Percentiles rank a stretch among this genome's conserved stretches.
Evolutionary conservation across 1,140 invertebrate genomes (phyloP).

Genomic region (Lysiphlebus fabarum): DNA sequence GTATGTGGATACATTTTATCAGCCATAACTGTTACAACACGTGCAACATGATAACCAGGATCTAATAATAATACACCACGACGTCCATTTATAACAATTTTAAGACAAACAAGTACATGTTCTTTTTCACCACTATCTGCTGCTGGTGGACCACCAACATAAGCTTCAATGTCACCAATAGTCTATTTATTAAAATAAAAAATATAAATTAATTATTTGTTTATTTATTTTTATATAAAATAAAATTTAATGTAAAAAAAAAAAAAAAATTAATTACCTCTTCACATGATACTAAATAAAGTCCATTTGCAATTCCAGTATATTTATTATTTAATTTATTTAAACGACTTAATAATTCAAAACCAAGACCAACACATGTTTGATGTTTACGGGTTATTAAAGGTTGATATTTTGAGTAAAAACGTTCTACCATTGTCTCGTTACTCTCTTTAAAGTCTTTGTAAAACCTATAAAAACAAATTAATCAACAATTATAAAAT

Average conservation of each 20-base stretch:
- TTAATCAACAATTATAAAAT: neutral
- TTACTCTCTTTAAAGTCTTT: constrained; percentile 65
- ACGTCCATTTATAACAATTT: constrained; percentile 69
- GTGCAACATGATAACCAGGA: constrained; percentile 84
- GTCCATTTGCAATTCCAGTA: constrained; percentile 63
- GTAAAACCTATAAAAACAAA: constrained; percentile 61
- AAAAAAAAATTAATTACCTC: constrained; percentile 57
- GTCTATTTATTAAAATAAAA: constrained; percentile 39
- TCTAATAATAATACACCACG: constrained; percentile 76
- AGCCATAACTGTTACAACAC: constrained; percentile 81
- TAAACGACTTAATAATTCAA: constrained; percentile 70
- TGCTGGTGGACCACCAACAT: constrained; percentile 61
- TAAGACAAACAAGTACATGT: constrained; percentile 80
- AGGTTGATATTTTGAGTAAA: constrained; percentile 73
- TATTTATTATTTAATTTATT: constrained; percentile 58
- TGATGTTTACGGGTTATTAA: constrained; percentile 74
- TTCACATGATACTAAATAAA: constrained; percentile 82
- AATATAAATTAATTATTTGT: neutral
- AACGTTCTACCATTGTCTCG: constrained; percentile 61
- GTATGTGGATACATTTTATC: constrained; percentile 83
- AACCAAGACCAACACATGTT: constrained; percentile 83
- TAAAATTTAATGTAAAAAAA: neutral
- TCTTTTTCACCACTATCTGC: constrained; percentile 77
- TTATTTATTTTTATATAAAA: neutral
- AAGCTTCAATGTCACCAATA: constrained; percentile 66